A percentile compares a stretch with the other conserved stretches of the same genome.
Evolutionary conservation across 2,888 invertebrate species (phyloP).

Genomic region (Leptogaster cylindrica): DNA sequence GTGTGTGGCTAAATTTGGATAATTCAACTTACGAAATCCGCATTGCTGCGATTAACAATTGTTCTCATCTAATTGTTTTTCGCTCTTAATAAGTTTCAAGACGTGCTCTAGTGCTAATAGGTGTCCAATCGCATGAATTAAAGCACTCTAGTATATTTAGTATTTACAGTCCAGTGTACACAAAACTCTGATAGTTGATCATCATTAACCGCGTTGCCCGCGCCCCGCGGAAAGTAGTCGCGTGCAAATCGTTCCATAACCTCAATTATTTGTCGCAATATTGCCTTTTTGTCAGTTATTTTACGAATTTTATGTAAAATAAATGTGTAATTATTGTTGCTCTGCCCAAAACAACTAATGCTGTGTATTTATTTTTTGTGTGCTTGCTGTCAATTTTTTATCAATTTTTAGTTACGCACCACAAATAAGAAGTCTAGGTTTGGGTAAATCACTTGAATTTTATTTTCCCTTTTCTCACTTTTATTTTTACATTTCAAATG

Average conservation of each 20-base stretch:
- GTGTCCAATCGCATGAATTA: background rate
- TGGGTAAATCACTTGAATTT: constrained; percentile 13
- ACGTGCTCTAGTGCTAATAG: background rate
- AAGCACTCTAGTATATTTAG: no score
- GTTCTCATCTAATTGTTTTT: background rate
- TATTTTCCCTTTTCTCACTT: constrained; percentile 1
- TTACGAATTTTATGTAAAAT: background rate
- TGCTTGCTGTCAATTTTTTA: constrained; percentile 26
- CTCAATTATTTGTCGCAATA: background rate
- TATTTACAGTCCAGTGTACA: no score
- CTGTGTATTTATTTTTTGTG: constrained; percentile 23
- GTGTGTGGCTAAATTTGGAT: constrained; percentile 30
- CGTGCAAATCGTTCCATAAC: constrained; percentile 19
- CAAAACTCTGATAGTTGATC: background rate
- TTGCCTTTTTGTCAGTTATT: background rate
- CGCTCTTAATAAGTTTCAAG: background rate
- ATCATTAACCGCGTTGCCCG: background rate
- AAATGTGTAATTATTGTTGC: constrained; percentile 8
- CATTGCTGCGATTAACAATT: constrained; percentile 14
- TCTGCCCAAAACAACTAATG: background rate
- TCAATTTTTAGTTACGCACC: constrained; percentile 8
- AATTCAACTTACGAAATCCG: background rate
- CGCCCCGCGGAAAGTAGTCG: background rate
- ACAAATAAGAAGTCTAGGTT: background rate
- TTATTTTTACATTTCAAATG: constrained; percentile 14